Percentiles rank a stretch among this genome's conserved stretches.
phyloP scores from a whole-genome alignment of 2,113 vertebrate genomes.

The Pseudopodoces humilis region DNA sequence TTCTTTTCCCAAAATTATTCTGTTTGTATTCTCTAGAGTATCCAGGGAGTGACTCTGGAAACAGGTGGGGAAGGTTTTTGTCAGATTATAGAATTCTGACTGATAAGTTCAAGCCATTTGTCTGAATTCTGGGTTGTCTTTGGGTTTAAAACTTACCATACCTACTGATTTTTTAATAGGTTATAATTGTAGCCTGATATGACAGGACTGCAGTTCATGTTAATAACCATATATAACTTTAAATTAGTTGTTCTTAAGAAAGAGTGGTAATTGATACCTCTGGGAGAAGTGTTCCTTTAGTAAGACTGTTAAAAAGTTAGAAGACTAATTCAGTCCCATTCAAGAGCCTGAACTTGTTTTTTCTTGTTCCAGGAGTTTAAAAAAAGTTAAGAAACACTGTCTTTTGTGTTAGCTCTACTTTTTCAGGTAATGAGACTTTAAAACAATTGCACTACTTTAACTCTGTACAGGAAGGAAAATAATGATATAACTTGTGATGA shows the following conservation, averaged over 20 bases:
- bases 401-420: neutral
- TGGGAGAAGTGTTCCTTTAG: neutral
- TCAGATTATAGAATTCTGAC: neutral
- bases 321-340: neutral
- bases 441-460: neutral
- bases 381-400: neutral
- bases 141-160: neutral
- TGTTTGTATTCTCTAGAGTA: neutral
- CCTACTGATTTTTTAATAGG: neutral
- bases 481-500: conserved; percentile 91
- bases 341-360: neutral
- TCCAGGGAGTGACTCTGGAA: neutral
- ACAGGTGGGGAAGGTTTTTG: neutral
- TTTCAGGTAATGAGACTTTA: neutral
- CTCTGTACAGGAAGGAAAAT: conserved; percentile 85
- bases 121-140: neutral
- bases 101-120: neutral
- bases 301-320: neutral
- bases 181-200: neutral
- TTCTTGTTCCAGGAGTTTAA: neutral
- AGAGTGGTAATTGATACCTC: neutral
- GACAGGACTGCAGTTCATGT: neutral
- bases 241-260: neutral
- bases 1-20: neutral
- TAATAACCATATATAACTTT: neutral